These are phyloP conservation scores for Pinna nobilis DNA, from an alignment of 1,140 invertebrate genomes.

Conservation along the genomic window DNA sequence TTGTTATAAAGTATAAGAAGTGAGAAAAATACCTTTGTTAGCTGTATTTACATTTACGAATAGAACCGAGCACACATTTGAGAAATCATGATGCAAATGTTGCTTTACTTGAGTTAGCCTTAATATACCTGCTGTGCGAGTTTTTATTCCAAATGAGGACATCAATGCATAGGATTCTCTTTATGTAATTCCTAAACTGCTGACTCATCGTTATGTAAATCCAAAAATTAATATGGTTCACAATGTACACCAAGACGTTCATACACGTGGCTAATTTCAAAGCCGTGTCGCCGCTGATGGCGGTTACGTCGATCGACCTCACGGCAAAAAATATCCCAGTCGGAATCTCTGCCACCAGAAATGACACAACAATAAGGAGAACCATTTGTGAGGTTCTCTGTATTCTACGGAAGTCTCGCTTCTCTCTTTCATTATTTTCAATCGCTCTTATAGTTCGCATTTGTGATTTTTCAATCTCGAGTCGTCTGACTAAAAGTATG, in stretches of 20 bases:
- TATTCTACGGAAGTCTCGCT: constrained; percentile 27
- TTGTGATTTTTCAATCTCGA: constrained; percentile 16
- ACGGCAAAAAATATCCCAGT: constrained; percentile 35
- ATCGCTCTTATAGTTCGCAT: constrained; percentile 10
- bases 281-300: background rate
- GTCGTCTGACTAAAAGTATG: constrained; percentile 20
- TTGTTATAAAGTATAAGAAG: too few species aligned
- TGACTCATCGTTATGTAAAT: constrained; percentile 37
- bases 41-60: too few species aligned
- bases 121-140: too few species aligned
- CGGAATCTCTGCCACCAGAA: constrained; percentile 11
- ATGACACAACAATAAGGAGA: constrained; percentile 2
- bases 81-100: too few species aligned
- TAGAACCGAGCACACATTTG: too few species aligned
- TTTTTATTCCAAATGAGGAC: background rate
- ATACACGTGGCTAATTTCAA: constrained; percentile 24
- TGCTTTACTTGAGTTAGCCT: too few species aligned
- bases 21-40: too few species aligned
- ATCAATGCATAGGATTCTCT: constrained; percentile 12
- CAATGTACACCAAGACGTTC: constrained; percentile 33
- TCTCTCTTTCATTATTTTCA: constrained; percentile 26
- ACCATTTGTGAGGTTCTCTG: constrained; percentile 25
- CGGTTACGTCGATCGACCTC: constrained; percentile 12
- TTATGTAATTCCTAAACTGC: constrained; percentile 31
- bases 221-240: constrained; percentile 43